Evolutionary conservation across 2,888 invertebrate genomes (phyloP).

Genomic region (Rhogogaster chlorosoma): DNA sequence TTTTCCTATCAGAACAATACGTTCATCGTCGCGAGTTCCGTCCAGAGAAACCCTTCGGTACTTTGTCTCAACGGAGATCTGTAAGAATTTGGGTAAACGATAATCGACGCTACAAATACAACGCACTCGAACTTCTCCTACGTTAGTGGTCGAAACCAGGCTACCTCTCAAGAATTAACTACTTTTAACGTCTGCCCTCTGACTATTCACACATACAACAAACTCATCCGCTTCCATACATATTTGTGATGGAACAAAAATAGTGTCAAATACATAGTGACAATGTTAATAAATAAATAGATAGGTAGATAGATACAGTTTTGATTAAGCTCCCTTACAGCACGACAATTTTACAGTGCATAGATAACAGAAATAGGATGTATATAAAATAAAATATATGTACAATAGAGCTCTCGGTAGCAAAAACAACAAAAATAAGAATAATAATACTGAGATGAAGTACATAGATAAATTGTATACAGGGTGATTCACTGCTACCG

Average conservation of each 20-base stretch:
- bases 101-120: neutral
- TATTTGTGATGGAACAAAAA: neutral
- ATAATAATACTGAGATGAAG: too few species aligned
- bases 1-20: constrained; percentile 41
- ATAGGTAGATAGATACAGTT: too few species aligned
- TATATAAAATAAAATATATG: too few species aligned
- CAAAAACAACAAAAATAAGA: too few species aligned
- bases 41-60: constrained; percentile 30
- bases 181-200: neutral
- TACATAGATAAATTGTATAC: too few species aligned
- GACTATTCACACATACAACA: neutral
- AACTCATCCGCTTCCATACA: neutral
- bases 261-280: neutral
- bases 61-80: neutral
- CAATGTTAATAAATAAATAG: too few species aligned
- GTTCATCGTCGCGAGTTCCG: constrained; percentile 18
- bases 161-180: neutral
- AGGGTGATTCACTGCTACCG: too few species aligned
- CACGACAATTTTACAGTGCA: too few species aligned
- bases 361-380: too few species aligned
- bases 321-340: too few species aligned
- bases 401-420: too few species aligned
- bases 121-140: neutral
- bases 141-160: neutral
- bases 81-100: neutral